A percentile compares a stretch with the other conserved stretches of the same genome.
Evolutionary conservation across 2,113 vertebrate species (phyloP).

Genomic region (Arenaria interpres): DNA sequence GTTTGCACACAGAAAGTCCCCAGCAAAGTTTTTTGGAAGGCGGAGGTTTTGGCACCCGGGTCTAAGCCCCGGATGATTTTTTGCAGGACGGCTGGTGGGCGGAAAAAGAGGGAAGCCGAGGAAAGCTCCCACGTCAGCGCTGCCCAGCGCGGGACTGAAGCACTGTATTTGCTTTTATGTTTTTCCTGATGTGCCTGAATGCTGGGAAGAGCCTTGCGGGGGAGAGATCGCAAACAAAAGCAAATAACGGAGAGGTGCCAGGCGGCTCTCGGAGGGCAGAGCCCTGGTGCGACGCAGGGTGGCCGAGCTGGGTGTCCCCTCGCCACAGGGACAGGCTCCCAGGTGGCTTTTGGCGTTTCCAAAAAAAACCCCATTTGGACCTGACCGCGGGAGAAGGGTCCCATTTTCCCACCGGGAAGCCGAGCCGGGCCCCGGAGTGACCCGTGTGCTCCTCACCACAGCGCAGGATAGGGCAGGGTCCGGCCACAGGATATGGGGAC

Average conservation of each 20-base stretch:
- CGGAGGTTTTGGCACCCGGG: background rate
- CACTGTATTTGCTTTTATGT: background rate
- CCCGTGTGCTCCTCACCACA: background rate
- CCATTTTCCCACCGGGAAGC: background rate
- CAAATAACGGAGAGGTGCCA: background rate
- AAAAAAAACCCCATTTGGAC: background rate
- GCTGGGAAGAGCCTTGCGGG: background rate
- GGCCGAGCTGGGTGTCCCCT: background rate
- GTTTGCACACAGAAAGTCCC: background rate
- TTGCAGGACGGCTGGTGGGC: background rate
- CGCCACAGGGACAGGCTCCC: background rate
- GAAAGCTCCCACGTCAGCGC: background rate
- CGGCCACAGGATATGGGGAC: conserved; percentile 18
- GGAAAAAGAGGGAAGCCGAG: background rate
- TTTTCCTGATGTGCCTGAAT: background rate
- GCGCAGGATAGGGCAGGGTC: conserved; percentile 42
- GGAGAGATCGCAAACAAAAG: background rate
- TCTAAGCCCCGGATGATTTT: fast-evolving
- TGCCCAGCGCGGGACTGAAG: background rate
- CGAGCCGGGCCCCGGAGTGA: background rate
- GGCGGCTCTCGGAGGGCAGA: background rate
- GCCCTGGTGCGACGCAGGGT: background rate
- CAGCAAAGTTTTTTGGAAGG: background rate
- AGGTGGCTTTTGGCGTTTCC: background rate
- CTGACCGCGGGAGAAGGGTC: background rate